Percentiles rank a stretch among this genome's conserved stretches.
Evolutionary conservation across 2,113 vertebrate genomes (phyloP).

Genomic region (Xiphophorus maculatus): DNA sequence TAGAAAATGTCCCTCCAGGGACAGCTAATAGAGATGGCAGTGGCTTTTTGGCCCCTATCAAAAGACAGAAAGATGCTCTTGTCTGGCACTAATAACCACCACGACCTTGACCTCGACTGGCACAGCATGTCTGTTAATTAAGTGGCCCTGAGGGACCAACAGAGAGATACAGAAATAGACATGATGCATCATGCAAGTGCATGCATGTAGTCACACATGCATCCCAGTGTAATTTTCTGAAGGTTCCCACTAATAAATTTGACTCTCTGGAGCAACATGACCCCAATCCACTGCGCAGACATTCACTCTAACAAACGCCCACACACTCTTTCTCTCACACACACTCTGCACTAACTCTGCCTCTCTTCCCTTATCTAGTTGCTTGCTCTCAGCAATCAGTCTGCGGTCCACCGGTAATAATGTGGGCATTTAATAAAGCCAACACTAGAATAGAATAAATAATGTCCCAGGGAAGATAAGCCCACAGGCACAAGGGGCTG

Average conservation of each 20-base stretch:
- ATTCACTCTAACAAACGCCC: constrained; percentile 29
- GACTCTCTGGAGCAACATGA: constrained; percentile 67
- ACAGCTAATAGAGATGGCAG: constrained; percentile 49
- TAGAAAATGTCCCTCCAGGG: constrained; percentile 30
- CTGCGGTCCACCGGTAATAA: constrained; percentile 65
- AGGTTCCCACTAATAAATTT: constrained; percentile 67
- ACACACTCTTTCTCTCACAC: constrained; percentile 26
- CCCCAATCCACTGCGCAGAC: constrained; percentile 51
- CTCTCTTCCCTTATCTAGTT: constrained; percentile 58
- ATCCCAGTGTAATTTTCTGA: constrained; percentile 59
- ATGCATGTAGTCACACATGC: constrained; percentile 23
- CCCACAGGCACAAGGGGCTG: constrained; percentile 27
- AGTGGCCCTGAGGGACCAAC: constrained; percentile 47
- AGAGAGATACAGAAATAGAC: constrained; percentile 42
- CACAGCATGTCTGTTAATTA: constrained; percentile 65
- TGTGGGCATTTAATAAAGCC: constrained; percentile 73
- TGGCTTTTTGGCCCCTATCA: constrained; percentile 44
- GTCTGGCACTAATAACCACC: constrained; percentile 58
- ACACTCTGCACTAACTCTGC: constrained; percentile 1
- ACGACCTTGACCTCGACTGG: constrained; percentile 70
- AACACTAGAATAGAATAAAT: constrained; percentile 56
- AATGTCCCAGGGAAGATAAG: constrained; percentile 62
- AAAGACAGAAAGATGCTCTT: constrained; percentile 46
- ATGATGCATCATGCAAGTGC: constrained; percentile 40
- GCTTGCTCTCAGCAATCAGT: constrained; percentile 56